Evolutionary conservation across 2,888 invertebrate genomes (phyloP).

Genomic region (Drosophila buzzatii): DNA sequence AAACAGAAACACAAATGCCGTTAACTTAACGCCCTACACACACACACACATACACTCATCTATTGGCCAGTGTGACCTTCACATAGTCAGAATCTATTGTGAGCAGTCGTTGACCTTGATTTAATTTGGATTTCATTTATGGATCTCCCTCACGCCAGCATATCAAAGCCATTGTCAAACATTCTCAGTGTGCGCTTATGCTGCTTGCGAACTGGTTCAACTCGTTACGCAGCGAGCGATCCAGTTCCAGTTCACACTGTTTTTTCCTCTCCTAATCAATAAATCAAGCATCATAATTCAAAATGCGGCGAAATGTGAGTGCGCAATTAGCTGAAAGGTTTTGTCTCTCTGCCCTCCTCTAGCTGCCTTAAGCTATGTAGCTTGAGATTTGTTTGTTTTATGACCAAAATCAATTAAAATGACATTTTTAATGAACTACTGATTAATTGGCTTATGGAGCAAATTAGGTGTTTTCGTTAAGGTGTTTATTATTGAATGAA

Average conservation of each 20-base stretch:
- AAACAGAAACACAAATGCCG: conserved; percentile 58
- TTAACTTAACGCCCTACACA: conserved; percentile 44
- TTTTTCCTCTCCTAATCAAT: neutral
- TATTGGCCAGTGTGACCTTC: conserved; percentile 40
- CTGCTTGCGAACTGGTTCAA: conserved; percentile 23
- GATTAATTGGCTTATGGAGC: conserved; percentile 3
- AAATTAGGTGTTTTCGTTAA: neutral
- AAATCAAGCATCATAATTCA: conserved; percentile 35
- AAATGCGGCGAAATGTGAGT: conserved; percentile 31
- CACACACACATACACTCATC: conserved; percentile 8
- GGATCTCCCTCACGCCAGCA: conserved; percentile 11
- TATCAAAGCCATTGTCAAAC: conserved; percentile 28
- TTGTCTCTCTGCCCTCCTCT: neutral
- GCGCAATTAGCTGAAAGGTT: conserved; percentile 26
- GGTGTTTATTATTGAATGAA: neutral
- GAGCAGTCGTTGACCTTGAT: conserved; percentile 42
- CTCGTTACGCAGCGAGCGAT: conserved; percentile 28
- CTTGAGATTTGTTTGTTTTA: conserved; percentile 12
- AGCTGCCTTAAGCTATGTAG: no score
- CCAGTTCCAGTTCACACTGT: conserved; percentile 14
- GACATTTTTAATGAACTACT: neutral
- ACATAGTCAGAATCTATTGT: conserved; percentile 46
- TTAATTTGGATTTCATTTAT: conserved; percentile 36
- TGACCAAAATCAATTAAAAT: conserved; percentile 5
- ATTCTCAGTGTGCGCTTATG: conserved; percentile 22